Percentiles rank a stretch among this genome's conserved stretches.
Evolutionary conservation across 1,140 invertebrate genomes (phyloP).

Genomic region (Gonioctena quinquepunctata): DNA sequence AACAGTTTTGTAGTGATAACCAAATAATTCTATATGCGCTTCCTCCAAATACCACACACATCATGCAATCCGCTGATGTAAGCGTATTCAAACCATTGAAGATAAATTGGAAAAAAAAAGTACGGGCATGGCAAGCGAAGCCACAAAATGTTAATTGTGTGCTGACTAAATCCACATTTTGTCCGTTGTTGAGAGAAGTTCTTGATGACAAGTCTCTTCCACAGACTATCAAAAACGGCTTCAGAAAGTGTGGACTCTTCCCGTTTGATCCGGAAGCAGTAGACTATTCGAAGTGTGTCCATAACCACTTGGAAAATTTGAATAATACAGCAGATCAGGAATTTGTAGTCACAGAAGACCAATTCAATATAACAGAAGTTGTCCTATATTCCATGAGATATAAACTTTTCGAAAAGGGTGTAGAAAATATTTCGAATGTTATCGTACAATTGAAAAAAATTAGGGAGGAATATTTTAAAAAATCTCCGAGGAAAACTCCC

Average conservation of each 20-base stretch:
- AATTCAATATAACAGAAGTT: neutral
- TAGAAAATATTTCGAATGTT: neutral
- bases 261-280: constrained; percentile 4
- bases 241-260: constrained; percentile 40
- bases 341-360: neutral
- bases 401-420: neutral
- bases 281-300: constrained; percentile 8
- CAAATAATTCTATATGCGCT: constrained; percentile 54
- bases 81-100: constrained; percentile 50
- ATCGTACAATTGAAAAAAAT: neutral
- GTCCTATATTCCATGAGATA: neutral
- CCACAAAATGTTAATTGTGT: constrained; percentile 25
- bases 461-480: neutral
- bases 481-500: neutral
- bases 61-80: constrained; percentile 56
- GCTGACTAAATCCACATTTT: neutral
- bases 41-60: constrained; percentile 55
- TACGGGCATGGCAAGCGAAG: constrained; percentile 25
- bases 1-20: constrained; percentile 51
- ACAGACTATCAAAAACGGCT: constrained; percentile 45
- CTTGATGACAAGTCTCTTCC: neutral
- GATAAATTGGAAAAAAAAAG: constrained; percentile 46
- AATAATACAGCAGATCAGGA: neutral
- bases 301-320: constrained; percentile 8
- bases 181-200: neutral